A percentile compares a stretch with the other conserved stretches of the same genome.
phyloP scores from a whole-genome alignment of 2,888 invertebrate genomes.

The Stenodema calcarata region DNA sequence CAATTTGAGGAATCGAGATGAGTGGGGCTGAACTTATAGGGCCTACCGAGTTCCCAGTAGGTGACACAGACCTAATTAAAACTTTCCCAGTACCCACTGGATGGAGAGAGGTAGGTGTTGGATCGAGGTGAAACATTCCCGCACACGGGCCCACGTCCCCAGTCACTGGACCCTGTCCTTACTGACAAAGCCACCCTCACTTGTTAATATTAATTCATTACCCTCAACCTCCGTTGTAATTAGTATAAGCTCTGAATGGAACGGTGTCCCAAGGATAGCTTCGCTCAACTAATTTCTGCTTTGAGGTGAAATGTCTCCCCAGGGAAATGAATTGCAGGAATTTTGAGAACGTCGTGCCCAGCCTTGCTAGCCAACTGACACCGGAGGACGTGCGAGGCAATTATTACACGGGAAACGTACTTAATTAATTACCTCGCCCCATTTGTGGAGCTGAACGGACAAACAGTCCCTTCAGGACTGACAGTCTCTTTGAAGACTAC shows the following conservation, averaged over 20 bases:
- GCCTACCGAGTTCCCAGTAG: not conserved
- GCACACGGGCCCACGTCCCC: not conserved
- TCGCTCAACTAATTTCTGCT: constrained; percentile 32
- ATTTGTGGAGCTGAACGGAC: not conserved
- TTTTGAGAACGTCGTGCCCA: not conserved
- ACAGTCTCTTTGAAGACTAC: not conserved
- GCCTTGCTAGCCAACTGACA: not conserved
- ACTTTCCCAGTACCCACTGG: not conserved
- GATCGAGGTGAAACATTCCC: not conserved
- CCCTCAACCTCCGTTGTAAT: constrained; percentile 12
- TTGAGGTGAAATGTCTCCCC: constrained; percentile 11
- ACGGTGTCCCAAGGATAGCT: constrained; percentile 35
- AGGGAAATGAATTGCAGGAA: constrained; percentile 28
- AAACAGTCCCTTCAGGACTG: no score
- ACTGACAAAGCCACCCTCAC: constrained; percentile 16
- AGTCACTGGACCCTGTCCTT: constrained; percentile 3
- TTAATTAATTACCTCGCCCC: not conserved
- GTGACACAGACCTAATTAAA: not conserved
- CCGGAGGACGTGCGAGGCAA: not conserved
- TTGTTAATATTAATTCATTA: constrained; percentile 37
- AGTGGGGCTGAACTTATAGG: not conserved
- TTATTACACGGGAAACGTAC: not conserved
- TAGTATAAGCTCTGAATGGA: constrained; percentile 17
- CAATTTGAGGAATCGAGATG: not conserved
- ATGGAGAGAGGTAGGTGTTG: not conserved